Evolutionary conservation across 1,140 invertebrate genomes (phyloP).

Genomic region (Diprion similis): DNA sequence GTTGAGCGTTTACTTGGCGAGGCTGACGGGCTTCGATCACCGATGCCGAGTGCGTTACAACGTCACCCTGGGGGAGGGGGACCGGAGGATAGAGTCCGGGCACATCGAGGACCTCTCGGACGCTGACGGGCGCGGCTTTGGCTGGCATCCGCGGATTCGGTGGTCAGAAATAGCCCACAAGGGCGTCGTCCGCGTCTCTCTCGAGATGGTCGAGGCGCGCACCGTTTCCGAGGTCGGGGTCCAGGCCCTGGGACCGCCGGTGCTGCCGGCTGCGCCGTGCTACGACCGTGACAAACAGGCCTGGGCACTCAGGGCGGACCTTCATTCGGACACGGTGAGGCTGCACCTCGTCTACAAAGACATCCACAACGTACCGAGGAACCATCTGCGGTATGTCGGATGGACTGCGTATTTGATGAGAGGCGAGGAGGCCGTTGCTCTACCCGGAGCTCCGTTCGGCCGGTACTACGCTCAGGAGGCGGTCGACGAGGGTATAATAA

Average conservation of each 20-base stretch:
- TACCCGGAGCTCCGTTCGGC: slow-evolving; percentile 78
- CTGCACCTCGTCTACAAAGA: slow-evolving; percentile 85
- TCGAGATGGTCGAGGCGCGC: slow-evolving; percentile 80
- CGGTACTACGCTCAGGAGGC: slow-evolving; percentile 87
- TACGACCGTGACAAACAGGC: slow-evolving; percentile 87
- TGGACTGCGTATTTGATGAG: slow-evolving; percentile 80
- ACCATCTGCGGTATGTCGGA: slow-evolving; percentile 78
- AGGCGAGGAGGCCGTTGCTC: slow-evolving; percentile 68
- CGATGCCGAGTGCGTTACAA: slow-evolving; percentile 79
- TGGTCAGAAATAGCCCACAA: slow-evolving; percentile 68
- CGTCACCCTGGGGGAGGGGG: slow-evolving; percentile 76
- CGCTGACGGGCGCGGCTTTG: slow-evolving; percentile 74
- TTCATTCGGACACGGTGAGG: slow-evolving; percentile 79
- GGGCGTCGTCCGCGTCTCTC: slow-evolving; percentile 69
- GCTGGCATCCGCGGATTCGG: slow-evolving; percentile 74
- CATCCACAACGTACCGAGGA: slow-evolving; percentile 84
- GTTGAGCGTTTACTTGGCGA: slow-evolving; percentile 71
- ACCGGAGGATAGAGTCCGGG: slow-evolving; percentile 77
- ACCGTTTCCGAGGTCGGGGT: slow-evolving; percentile 76
- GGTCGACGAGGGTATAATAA: slow-evolving; percentile 82
- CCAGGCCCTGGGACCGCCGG: slow-evolving; percentile 48
- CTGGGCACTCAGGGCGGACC: slow-evolving; percentile 82
- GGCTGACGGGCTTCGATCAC: slow-evolving; percentile 84
- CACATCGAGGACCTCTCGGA: slow-evolving; percentile 81
- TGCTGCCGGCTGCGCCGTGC: slow-evolving; percentile 70